Evolutionary conservation across 2,797 vertebrate species (phyloP), one percentile per base, ranked within the genome.

Genomic region (Meriones psammophilus): DNA sequence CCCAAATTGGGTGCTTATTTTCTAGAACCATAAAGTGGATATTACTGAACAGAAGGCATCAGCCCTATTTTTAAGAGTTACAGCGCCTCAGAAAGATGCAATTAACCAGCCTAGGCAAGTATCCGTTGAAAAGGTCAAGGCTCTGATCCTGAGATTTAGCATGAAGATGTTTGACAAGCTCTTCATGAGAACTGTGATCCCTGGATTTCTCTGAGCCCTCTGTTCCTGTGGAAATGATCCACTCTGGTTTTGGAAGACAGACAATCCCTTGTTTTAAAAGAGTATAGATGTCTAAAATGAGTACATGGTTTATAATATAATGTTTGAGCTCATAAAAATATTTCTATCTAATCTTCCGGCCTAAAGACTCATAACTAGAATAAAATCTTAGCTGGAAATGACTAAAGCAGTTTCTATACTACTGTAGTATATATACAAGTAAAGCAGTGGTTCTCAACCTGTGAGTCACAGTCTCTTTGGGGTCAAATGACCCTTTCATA

Each of bases 311-410:
- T 91, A 39, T 13, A 66, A 9, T n/a, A 30, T 4, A 56, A 58
- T 18, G 39, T 17, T 87, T 92, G 33, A 14, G 22, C 13, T 76
- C 71, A 60, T 50, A n/a, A 96, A n/a, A 94, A 77, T 91, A 64
- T 93, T 88, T 69, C 18, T 30, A 46, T 9, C 15, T 85, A 69
- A 42, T 58, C 54, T 86, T 3, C 5, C 86, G 46, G 28, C 46
- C 24, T 95, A 22, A 4, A 80, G 36, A 39, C 36, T 50, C 9
- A 18, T 33, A 76, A 66, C 30, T 46, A 66, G 76, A 85, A 54
- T 74, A 64, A 96, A 94, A 80, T 54, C 54, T 95, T 64, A 92
- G 78, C 28, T 26, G n/a, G 20, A 66, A 28, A 50, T 46, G 5
- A 68, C 5, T 17, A 85, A 26, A 54, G 50, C 80, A 89, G 26